phyloP scores from a whole-genome alignment of 2,888 invertebrate species.

The Timandra comae region DNA sequence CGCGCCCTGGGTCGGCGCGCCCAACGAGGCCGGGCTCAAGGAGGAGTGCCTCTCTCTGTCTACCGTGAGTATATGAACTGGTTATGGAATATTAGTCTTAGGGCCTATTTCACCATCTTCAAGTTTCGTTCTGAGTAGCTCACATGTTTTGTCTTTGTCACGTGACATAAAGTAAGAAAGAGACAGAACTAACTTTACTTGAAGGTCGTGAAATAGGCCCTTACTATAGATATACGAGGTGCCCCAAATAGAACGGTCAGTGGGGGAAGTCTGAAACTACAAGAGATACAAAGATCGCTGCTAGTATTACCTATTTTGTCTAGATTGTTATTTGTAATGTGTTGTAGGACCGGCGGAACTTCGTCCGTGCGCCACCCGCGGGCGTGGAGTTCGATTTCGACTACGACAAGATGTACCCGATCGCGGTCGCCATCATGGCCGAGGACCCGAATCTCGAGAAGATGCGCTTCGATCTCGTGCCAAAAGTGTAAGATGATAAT shows the following conservation, averaged over 20 bases:
- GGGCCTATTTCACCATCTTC: no score
- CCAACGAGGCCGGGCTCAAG: constrained; percentile 95
- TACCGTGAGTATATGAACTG: constrained; percentile 81
- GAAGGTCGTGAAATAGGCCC: no score
- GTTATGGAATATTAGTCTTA: constrained; percentile 1
- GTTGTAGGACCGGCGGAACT: constrained; percentile 94
- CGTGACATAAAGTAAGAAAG: no score
- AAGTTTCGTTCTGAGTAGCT: no score
- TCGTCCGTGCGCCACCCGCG: constrained; percentile 96
- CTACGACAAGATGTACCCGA: constrained; percentile 93
- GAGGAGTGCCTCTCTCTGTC: constrained; percentile 97
- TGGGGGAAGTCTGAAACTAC: no score
- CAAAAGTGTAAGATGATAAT: constrained; percentile 99
- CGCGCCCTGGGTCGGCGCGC: constrained; percentile 96
- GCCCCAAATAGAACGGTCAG: no score
- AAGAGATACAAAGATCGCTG: no score
- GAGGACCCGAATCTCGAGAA: constrained; percentile 97
- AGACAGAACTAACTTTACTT: no score
- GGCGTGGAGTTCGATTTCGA: constrained; percentile 98
- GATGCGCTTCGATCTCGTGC: constrained; percentile 99
- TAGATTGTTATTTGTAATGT: background rate
- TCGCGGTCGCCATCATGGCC: constrained; percentile 95
- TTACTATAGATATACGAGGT: no score
- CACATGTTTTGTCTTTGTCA: no score
- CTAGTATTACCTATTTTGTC: no score